phyloP scores from a whole-genome alignment of 1,140 invertebrate species.

The Papilio polytes region DNA sequence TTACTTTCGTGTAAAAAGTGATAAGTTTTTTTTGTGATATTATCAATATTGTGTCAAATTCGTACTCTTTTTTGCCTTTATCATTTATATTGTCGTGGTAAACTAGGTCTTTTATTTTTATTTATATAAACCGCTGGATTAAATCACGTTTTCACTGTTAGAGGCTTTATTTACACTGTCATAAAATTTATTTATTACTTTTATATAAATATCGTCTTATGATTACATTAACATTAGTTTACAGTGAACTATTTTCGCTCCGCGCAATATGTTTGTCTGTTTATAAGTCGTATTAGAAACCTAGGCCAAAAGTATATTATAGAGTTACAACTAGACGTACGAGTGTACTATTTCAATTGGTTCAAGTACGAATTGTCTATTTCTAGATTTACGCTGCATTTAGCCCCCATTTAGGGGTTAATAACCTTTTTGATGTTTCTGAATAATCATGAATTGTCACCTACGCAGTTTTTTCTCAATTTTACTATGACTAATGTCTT shows the following conservation, averaged over 20 bases:
- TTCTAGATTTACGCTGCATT: conserved; percentile 22
- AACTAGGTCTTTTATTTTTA: too few species aligned
- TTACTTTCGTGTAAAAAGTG: neutral
- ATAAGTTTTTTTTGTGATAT: neutral
- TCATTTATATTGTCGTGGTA: neutral
- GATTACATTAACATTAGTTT: too few species aligned
- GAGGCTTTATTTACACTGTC: neutral
- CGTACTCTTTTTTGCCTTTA: neutral
- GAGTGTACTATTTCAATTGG: conserved; percentile 29
- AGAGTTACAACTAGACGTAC: conserved; percentile 15
- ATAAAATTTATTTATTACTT: neutral
- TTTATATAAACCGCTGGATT: too few species aligned
- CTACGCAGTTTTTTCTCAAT: neutral
- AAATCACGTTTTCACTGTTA: neutral
- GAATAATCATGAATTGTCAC: neutral
- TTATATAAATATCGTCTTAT: neutral
- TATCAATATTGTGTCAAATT: neutral
- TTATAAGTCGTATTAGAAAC: conserved; percentile 15
- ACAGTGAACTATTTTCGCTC: conserved; percentile 27
- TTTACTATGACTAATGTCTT: conserved; percentile 22
- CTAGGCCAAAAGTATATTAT: conserved; percentile 26
- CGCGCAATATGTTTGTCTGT: neutral
- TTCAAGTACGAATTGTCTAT: conserved; percentile 37
- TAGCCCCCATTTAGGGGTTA: conserved; percentile 19
- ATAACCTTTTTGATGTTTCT: conserved; percentile 16